Conservation (phyloP, 2,797 vertebrate species). For the Bryconaethiops microstoma region DNA sequence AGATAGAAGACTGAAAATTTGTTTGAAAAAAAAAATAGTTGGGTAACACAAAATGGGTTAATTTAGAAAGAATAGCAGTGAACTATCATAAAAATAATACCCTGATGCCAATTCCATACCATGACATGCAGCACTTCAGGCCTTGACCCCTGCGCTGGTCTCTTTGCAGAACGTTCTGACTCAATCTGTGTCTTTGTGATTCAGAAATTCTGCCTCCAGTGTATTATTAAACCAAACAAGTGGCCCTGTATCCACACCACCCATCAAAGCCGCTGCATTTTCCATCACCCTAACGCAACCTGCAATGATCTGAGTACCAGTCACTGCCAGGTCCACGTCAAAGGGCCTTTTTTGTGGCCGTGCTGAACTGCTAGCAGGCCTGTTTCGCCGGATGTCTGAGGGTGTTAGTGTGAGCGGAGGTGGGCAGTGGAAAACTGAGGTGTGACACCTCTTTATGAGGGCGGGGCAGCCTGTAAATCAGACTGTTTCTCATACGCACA, state of each 20-base stretch:
- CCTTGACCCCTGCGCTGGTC: slow-evolving; percentile 26
- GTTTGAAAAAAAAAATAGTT: not conserved
- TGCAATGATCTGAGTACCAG: slow-evolving; percentile 74
- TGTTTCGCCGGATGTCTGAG: slow-evolving; percentile 69
- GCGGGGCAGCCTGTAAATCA: slow-evolving; percentile 74
- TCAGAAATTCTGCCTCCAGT: slow-evolving; percentile 67
- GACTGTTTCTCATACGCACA: slow-evolving; percentile 63
- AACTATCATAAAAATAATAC: not conserved
- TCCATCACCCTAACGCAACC: slow-evolving; percentile 76
- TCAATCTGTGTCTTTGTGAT: slow-evolving; percentile 46
- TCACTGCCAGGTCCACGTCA: slow-evolving; percentile 76
- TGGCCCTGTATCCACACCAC: slow-evolving; percentile 64
- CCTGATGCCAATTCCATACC: not conserved
- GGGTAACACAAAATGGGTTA: not conserved
- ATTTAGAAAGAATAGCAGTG: not conserved
- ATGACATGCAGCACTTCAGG: not conserved
- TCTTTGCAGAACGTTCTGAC: slow-evolving; percentile 61
- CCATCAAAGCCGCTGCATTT: slow-evolving; percentile 73
- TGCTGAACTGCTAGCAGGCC: slow-evolving; percentile 62
- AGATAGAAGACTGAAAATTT: not conserved
- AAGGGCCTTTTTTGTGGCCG: slow-evolving; percentile 70
- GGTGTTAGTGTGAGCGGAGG: slow-evolving; percentile 74
- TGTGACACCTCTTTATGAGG: slow-evolving; percentile 81
- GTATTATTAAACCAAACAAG: slow-evolving; percentile 73
- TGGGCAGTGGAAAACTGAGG: slow-evolving; percentile 76